These are phyloP conservation scores for Sceloporus tristichus DNA, from an alignment of 2,113 vertebrate species.

Conservation along the genomic window DNA sequence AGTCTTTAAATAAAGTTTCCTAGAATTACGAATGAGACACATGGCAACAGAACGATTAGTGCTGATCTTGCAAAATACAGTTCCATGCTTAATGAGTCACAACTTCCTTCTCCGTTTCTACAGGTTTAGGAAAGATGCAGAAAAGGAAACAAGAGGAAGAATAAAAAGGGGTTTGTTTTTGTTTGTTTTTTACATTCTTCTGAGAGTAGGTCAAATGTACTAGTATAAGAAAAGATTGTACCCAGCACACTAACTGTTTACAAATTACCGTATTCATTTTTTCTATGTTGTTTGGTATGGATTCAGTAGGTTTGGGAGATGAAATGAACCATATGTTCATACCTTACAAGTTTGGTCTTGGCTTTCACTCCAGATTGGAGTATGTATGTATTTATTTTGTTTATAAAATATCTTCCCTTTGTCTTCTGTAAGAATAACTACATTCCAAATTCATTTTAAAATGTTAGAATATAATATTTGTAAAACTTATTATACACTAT, in stretches of 20 bases:
- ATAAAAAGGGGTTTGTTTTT: not conserved
- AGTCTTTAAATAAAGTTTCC: conserved; percentile 24
- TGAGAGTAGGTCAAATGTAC: not conserved
- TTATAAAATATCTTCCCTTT: not conserved
- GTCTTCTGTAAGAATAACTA: not conserved
- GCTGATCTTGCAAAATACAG: conserved; percentile 47
- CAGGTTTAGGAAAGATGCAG: conserved; percentile 14
- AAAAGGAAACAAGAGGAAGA: not conserved
- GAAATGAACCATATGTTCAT: no score
- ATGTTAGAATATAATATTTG: not conserved
- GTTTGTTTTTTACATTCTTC: not conserved
- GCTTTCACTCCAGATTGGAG: not conserved
- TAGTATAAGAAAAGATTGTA: not conserved
- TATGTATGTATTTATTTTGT: not conserved
- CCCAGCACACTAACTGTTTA: no score
- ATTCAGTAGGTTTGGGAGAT: no score
- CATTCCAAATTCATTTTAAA: not conserved
- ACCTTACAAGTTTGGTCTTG: not conserved
- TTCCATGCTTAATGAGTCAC: conserved; percentile 34
- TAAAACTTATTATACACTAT: no score
- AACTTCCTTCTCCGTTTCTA: conserved; percentile 22
- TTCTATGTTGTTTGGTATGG: no score
- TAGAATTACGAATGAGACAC: conserved; percentile 30
- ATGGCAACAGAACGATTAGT: not conserved
- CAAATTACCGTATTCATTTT: no score